These are phyloP conservation scores for Genyomyrus donnyi DNA, from an alignment of 2,113 vertebrate species.

Conservation along the genomic window DNA sequence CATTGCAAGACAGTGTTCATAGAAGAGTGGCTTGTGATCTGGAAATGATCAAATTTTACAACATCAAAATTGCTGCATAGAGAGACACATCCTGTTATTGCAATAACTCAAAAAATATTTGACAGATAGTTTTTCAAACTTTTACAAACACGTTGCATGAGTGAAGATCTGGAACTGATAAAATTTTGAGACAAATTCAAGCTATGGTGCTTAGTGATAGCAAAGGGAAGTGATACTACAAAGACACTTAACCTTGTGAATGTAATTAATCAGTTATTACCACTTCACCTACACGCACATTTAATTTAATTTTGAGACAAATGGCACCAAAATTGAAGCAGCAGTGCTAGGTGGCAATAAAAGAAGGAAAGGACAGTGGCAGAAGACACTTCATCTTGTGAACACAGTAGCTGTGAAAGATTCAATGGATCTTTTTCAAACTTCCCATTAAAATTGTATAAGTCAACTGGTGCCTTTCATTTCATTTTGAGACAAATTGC, in stretches of 20 bases:
- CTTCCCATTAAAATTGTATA: background rate
- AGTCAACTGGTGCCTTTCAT: background rate
- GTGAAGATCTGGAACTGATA: background rate
- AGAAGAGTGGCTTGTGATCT: background rate
- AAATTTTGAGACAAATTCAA: background rate
- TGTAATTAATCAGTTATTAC: background rate
- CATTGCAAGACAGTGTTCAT: background rate
- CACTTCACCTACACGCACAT: background rate
- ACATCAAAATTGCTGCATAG: background rate
- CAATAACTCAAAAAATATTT: background rate
- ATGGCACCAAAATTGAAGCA: background rate
- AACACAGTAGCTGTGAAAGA: background rate
- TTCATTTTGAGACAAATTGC: background rate
- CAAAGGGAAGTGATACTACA: background rate
- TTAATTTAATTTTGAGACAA: background rate
- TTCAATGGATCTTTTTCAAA: background rate
- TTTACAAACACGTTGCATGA: background rate
- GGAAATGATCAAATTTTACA: background rate
- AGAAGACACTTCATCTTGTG: background rate
- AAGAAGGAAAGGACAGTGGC: background rate
- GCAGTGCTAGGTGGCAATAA: background rate
- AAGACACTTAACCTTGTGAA: background rate
- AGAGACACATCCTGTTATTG: background rate
- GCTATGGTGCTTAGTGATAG: background rate
- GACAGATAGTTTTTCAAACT: background rate